A percentile compares a stretch with the other conserved stretches of the same genome.
phyloP scores from a whole-genome alignment of 2,888 invertebrate genomes.

The Punctoribates punctum region DNA sequence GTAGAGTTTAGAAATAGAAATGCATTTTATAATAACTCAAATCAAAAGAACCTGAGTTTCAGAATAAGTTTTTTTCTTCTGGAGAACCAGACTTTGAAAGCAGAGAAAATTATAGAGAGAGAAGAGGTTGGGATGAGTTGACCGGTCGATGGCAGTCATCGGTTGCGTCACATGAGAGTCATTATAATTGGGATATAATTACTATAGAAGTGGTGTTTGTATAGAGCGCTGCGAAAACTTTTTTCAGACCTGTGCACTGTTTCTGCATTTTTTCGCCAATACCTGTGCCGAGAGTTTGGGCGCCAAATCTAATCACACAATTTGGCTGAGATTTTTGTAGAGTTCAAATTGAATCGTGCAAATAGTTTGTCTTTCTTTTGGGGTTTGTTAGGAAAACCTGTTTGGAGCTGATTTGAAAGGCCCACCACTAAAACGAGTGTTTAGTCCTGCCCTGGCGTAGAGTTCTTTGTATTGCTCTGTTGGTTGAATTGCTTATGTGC shows the following conservation, averaged over 20 bases:
- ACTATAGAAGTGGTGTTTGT: not conserved
- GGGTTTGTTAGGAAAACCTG: conserved; percentile 1
- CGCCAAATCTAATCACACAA: conserved; percentile 19
- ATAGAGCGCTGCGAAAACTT: not conserved
- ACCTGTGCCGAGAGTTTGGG: not conserved
- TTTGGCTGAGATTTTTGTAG: not conserved
- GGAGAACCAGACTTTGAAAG: too few relatives aligned
- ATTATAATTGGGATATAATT: not conserved
- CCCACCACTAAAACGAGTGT: not conserved
- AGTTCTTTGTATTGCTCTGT: conserved; percentile 11
- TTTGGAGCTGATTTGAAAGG: not conserved
- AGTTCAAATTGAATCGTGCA: not conserved
- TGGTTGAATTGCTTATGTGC: conserved; percentile 6
- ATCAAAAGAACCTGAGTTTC: too few relatives aligned
- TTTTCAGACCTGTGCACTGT: not conserved
- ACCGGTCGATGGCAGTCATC: too few relatives aligned
- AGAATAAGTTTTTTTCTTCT: too few relatives aligned
- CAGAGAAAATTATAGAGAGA: too few relatives aligned
- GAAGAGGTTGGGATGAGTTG: too few relatives aligned
- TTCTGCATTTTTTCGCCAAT: not conserved
- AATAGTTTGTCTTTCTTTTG: not conserved
- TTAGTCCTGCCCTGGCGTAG: not conserved
- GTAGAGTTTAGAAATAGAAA: too few relatives aligned
- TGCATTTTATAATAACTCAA: too few relatives aligned
- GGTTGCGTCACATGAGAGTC: too few relatives aligned